Base-by-base conservation (phyloP, 2,888 invertebrate species). In the Leistus spinibarbis region DNA sequence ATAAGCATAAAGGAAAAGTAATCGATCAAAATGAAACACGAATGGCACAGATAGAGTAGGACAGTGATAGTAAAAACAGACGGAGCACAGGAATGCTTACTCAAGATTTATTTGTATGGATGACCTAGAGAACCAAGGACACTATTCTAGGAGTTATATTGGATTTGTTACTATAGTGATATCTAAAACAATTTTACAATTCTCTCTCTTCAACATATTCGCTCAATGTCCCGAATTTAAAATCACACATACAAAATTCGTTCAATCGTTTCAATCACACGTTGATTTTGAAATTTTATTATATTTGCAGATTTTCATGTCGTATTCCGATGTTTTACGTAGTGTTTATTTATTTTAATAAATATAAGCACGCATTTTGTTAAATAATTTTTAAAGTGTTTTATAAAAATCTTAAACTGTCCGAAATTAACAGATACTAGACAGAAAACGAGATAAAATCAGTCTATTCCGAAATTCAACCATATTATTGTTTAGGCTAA, bases 41-140 rank as follows among this genome's bases (percentile, higher is more conserved):
- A 56, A 72, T 56, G 27, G 72, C 13, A n/a, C n/a, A 40, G 40
- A 40, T 40, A 57, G 20, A 57, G 20, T 17, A 57, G 57, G 40
- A 40, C 40, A 40, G 10, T 40, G 13, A 40, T 40, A 40, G 40
- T 40, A 40, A 40, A 40, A 40, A 40, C 40, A 40, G 40, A 40
- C 40, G 40, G 40, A 7, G 40, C 7, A 7, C 5, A 13, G 40
- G 40, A 40, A 40, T 40, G 3, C 40, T 40, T 40, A 40, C 40
- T 7, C 7, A 40, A 40, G 40, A 40, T 40, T 40, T 40, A 40
- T n/a, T n/a, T 40, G 40, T 40, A 7, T 40, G 53, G 72, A 65
- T 72, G 72, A 72, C 72, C 72, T 65, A 72, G 72, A 72, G 72
- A 65, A 72, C 65, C 72, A 72, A 72, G 72, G 72, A 72, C 72